Base-by-base conservation (phyloP, 2,888 invertebrate genomes). In the Lasiommata megera region DNA sequence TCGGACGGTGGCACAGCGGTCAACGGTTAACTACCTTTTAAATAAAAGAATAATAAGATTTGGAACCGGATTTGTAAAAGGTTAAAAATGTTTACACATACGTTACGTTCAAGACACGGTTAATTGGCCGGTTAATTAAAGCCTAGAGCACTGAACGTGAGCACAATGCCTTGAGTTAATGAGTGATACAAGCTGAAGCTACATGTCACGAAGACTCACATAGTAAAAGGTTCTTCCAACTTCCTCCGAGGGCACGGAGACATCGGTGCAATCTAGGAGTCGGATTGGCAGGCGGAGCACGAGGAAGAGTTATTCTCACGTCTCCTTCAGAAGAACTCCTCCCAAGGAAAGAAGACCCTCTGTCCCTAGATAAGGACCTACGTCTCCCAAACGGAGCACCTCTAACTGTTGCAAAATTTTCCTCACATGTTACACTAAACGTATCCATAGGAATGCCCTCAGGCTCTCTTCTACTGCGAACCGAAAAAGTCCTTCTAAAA, bases 191-290 rank as follows among this genome's bases (percentile, higher is more conserved):
- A 77, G 75, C 73, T 73, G 70, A 69, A 66, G 71, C 70, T 67
- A 71, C 64, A 65, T 64, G 72, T 73, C 78, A 69, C 77, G 73
- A 67, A 74, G 74, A 94, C 95, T 95, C 93, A 95, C 95, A 92
- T 92, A 94, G 93, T 76, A 95, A 90, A 66, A 95, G 93, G 86
- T 95, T 95, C 87, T 93, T 95, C 95, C 95, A 95, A 86, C 95
- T 95, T 67, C 95, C 95, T 76, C 94, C 95, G 70, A 95, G 92
- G 62, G 93, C 94, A 70, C 93, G 93, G 66, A 95, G 93, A 80
- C 94, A 95, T 80, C 94, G 94, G 81, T 94, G 94, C 67, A 93
- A 81, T 28, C 92, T 88, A 47, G 92, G 89, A 3, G 84, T 72
- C 58, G 91, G 90, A 36, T 86, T 80, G 12, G 82, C 70, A 0